These are phyloP conservation scores for Mugil cephalus DNA, from an alignment of 2,113 vertebrate species.

Conservation along the genomic window DNA sequence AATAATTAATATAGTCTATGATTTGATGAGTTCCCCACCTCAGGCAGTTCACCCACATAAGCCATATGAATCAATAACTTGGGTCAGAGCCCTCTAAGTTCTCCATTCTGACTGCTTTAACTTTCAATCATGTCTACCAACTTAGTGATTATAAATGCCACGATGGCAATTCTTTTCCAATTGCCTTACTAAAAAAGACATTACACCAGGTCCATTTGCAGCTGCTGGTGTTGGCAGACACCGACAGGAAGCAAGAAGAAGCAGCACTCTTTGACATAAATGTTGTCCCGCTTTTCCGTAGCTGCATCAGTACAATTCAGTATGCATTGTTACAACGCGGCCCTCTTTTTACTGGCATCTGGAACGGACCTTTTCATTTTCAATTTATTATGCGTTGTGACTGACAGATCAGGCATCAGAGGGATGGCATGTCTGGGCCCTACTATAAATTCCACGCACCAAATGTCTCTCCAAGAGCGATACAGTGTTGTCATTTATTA, in stretches of 20 bases:
- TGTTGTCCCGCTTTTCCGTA: conserved; percentile 28
- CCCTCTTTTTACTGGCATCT: not conserved
- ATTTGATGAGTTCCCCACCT: conserved; percentile 63
- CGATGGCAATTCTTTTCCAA: conserved; percentile 69
- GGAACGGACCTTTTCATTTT: conserved; percentile 9
- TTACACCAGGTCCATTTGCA: conserved; percentile 60
- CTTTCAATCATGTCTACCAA: conserved; percentile 72
- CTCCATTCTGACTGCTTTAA: conserved; percentile 65
- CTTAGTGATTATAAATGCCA: conserved; percentile 72
- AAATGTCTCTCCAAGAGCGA: not conserved
- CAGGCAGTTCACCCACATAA: conserved; percentile 56
- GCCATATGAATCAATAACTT: conserved; percentile 66
- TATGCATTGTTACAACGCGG: conserved; percentile 3
- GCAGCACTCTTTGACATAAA: conserved; percentile 32
- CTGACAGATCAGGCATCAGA: not conserved
- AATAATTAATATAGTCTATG: conserved; percentile 63
- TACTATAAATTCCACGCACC: not conserved
- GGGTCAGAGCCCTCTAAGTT: conserved; percentile 45
- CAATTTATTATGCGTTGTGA: conserved; percentile 1
- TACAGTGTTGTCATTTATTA: not conserved
- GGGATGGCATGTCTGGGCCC: not conserved
- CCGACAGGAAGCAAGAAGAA: conserved; percentile 28
- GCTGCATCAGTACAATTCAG: conserved; percentile 21
- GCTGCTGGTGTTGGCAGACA: conserved; percentile 39
- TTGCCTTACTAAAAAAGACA: conserved; percentile 68